A percentile compares a stretch with the other conserved stretches of the same genome.
Conservation (phyloP, 2,888 invertebrate genomes). For the Tachina grossa region DNA sequence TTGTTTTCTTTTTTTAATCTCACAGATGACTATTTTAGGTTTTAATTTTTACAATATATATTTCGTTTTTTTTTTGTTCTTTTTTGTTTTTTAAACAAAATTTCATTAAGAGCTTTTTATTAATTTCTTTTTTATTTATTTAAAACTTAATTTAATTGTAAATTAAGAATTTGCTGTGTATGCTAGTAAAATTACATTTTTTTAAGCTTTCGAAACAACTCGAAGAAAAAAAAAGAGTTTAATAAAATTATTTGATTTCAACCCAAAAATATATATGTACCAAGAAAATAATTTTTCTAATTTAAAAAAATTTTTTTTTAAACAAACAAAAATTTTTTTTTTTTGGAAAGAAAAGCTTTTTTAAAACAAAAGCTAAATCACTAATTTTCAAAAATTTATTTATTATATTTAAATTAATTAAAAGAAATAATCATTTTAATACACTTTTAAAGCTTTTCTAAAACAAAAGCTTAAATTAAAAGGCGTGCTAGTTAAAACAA, state of each 20-base stretch:
- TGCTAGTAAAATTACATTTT: slow-evolving; percentile 2
- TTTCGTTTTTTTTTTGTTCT: slow-evolving; percentile 29
- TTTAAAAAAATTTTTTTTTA: too few relatives aligned
- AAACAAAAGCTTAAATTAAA: slow-evolving; percentile 29
- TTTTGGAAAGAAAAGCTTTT: slow-evolving; percentile 17
- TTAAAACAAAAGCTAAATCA: slow-evolving; percentile 36
- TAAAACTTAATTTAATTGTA: slow-evolving; percentile 47
- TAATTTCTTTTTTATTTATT: slow-evolving; percentile 56
- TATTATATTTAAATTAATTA: background rate
- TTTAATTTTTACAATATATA: slow-evolving; percentile 57
- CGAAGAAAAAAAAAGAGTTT: background rate
- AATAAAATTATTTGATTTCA: background rate
- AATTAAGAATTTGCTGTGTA: slow-evolving; percentile 12
- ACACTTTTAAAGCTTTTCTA: slow-evolving; percentile 21
- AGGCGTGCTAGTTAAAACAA: background rate
- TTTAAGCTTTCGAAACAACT: slow-evolving; percentile 20
- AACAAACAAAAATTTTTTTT: too few relatives aligned
- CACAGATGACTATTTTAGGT: slow-evolving; percentile 75
- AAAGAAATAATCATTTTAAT: background rate
- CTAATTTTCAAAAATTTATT: background rate
- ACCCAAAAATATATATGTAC: background rate
- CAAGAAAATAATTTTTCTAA: too few relatives aligned
- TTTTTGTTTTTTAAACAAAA: slow-evolving; percentile 70
- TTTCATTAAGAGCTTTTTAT: slow-evolving; percentile 48
- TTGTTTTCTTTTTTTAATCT: slow-evolving; percentile 72